Evolutionary conservation across 2,113 vertebrate species (phyloP), one percentile per base, ranked within the genome.

Genomic region (Agapornis roseicollis): DNA sequence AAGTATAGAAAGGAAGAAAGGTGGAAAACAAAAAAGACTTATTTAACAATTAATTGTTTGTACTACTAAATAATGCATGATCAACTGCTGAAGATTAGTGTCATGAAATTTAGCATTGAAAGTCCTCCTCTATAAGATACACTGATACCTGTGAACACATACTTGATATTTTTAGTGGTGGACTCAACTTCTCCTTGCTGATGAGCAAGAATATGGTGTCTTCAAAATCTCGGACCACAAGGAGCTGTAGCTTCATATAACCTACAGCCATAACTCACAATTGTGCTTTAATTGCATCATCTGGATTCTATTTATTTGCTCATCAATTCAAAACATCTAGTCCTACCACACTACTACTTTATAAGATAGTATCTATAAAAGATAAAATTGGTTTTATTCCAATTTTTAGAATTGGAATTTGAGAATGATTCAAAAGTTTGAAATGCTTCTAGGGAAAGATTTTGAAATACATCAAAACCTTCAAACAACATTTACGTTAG

Each of bases 31-130:
- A 77, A 58, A 58, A 44, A 42, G 39, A 47, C 46, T 83, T 83
- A 56, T 42, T 96, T 84, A 80, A 88, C 4, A 4, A 60, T 93
- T 76, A 85, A 80, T 94, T 10, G 53, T 61, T 85, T 86, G 50
- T 82, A 65, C 33, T 93, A 83, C 23, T 92, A 91, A 89, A 72
- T 89, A 95, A 96, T 13, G 80, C 47, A 90, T 89, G 89, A 95
- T 97, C 80, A 73, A 53, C 91, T 91, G 82, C 70, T 96, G 88
- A 91, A 97, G 61, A 97, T 95, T 94, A 96, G 93, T 93, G 96
- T 95, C 78, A 94, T 89, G 93, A 96, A 95, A 95, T 92, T 93
- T 85, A 93, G 69, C 50, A 71, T 5, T 92, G 31, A 46, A 94
- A 81, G 39, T 86, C 15, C 47, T 72, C 53, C 58, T 76, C 65